phyloP scores from a whole-genome alignment of 2,888 invertebrate species.

The Galerucella pusilla region DNA sequence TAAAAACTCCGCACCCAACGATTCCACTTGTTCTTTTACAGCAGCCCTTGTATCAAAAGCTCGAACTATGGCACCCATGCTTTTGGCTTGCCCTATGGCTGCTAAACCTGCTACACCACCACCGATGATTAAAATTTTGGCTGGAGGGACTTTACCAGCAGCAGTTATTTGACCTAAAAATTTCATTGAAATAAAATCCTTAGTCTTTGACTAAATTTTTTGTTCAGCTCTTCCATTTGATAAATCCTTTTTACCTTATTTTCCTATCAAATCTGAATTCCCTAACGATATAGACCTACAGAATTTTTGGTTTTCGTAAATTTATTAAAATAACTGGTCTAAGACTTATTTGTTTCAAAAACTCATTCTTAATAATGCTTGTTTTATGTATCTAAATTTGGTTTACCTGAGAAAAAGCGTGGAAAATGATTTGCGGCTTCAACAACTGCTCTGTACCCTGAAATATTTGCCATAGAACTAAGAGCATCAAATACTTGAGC shows the following conservation, averaged over 20 bases:
- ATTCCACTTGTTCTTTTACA: slow-evolving; percentile 86
- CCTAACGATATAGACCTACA: no score
- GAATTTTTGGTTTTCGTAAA: no score
- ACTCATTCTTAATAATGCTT: no score
- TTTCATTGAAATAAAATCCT: no score
- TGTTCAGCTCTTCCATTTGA: no score
- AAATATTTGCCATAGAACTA: slow-evolving; percentile 92
- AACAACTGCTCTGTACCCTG: slow-evolving; percentile 88
- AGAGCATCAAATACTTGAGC: slow-evolving; percentile 92
- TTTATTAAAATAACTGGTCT: no score
- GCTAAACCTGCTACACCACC: slow-evolving; percentile 91
- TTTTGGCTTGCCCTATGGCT: slow-evolving; percentile 85
- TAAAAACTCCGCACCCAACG: slow-evolving; percentile 88
- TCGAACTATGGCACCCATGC: slow-evolving; percentile 90
- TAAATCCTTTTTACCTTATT: no score
- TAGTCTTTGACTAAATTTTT: no score
- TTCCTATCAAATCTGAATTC: no score
- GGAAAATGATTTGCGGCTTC: slow-evolving; percentile 91
- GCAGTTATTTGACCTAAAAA: slow-evolving; percentile 85
- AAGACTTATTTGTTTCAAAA: no score
- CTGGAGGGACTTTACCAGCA: slow-evolving; percentile 89
- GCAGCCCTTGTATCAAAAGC: slow-evolving; percentile 89
- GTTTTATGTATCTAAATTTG: neutral
- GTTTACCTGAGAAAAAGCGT: slow-evolving; percentile 85
- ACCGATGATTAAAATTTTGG: slow-evolving; percentile 88